Conservation (phyloP, 2,797 vertebrate species). For the Spheniscus humboldti region DNA sequence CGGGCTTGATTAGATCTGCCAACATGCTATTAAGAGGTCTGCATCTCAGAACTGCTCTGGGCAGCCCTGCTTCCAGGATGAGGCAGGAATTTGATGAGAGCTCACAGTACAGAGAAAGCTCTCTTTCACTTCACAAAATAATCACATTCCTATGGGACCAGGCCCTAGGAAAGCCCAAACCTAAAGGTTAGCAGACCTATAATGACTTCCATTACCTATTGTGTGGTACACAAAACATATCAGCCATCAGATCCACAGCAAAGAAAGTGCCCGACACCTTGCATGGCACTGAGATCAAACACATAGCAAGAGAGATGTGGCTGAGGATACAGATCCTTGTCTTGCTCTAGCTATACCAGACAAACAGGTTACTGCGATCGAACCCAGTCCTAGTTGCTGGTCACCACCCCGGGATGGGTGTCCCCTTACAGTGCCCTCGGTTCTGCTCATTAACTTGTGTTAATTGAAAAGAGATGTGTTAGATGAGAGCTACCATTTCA, state of each 20-base stretch:
- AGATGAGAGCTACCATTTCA: not conserved
- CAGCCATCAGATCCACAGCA: not conserved
- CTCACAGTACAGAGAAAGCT: not conserved
- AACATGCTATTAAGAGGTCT: slow-evolving; percentile 44
- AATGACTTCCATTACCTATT: not conserved
- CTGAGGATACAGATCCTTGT: not conserved
- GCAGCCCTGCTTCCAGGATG: not conserved
- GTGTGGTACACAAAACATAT: not conserved
- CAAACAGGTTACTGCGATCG: fast-evolving
- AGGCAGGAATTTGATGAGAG: slow-evolving; percentile 11
- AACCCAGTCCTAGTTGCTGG: not conserved
- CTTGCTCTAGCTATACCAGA: not conserved
- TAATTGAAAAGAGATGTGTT: not conserved
- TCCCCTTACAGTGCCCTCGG: not conserved
- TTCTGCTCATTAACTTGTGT: not conserved
- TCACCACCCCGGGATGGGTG: not conserved
- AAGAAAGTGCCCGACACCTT: not conserved
- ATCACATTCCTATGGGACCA: not conserved
- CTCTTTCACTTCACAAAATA: not conserved
- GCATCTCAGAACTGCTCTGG: not conserved
- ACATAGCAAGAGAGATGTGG: not conserved
- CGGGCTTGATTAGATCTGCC: slow-evolving; percentile 59
- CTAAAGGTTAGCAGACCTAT: not conserved
- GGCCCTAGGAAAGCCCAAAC: not conserved
- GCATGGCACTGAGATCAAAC: not conserved